Conservation (phyloP, 2,113 vertebrate species). For the Onychorhynchus coronatus region DNA sequence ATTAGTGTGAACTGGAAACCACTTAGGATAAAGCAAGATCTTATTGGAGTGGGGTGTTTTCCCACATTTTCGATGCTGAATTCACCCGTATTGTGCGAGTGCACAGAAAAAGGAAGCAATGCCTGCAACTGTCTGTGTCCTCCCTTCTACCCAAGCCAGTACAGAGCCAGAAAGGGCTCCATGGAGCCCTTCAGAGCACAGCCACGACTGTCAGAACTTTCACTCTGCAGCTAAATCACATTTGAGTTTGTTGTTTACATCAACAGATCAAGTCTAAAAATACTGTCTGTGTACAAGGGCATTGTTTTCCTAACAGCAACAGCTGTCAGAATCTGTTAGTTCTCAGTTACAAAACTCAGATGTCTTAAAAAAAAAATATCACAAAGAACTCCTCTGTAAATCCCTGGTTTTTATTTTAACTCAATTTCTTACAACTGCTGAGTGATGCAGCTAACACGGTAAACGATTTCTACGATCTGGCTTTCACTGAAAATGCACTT, state of each 20-base stretch:
- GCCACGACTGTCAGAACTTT: not conserved
- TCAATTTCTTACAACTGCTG: not conserved
- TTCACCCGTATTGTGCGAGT: accelerated
- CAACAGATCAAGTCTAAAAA: not conserved
- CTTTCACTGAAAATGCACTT: not conserved
- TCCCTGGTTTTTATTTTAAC: not conserved
- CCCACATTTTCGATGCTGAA: not conserved
- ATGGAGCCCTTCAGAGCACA: not conserved
- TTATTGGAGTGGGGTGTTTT: accelerated
- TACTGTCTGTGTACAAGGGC: not conserved
- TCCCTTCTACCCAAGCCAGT: not conserved
- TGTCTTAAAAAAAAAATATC: not conserved
- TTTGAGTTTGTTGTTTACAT: not conserved
- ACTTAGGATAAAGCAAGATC: accelerated
- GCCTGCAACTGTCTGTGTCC: accelerated
- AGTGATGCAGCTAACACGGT: not conserved
- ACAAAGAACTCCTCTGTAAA: not conserved
- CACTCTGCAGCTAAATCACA: not conserved
- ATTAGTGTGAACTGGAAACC: not conserved
- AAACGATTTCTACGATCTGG: accelerated
- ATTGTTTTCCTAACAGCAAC: not conserved
- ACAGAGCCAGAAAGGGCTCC: not conserved
- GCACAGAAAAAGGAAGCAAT: not conserved
- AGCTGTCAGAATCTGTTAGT: not conserved
- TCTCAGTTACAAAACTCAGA: not conserved